These are phyloP conservation scores for Drosophila falleni DNA, from an alignment of 2,888 invertebrate species.

Conservation along the genomic window DNA sequence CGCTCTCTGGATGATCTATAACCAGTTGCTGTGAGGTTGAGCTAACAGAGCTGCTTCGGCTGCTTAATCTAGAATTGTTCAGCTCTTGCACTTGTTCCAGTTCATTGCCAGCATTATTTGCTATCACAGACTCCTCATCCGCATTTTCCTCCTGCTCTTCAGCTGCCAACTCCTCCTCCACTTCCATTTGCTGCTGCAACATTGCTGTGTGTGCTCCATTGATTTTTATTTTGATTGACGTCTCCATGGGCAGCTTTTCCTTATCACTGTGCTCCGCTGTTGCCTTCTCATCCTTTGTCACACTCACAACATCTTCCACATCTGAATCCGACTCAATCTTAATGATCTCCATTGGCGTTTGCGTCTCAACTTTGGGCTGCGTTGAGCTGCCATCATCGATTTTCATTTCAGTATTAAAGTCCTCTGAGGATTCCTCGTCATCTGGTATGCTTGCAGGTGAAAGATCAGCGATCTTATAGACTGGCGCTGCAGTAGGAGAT, in stretches of 20 bases:
- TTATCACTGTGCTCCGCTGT: conserved; percentile 12
- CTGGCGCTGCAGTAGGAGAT: conserved; percentile 10
- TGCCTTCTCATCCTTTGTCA: background rate
- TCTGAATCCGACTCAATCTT: conserved; percentile 56
- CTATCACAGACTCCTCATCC: conserved; percentile 56
- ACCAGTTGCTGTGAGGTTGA: conserved; percentile 84
- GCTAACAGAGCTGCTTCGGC: conserved; percentile 70
- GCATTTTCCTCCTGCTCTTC: conserved; percentile 5
- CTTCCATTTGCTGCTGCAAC: background rate
- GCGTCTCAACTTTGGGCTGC: conserved; percentile 15
- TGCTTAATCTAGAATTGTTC: conserved; percentile 27
- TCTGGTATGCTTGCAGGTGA: conserved; percentile 42
- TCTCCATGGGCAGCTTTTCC: conserved; percentile 10
- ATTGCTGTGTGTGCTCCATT: conserved; percentile 42
- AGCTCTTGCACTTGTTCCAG: conserved; percentile 8
- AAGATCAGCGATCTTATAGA: conserved; percentile 38
- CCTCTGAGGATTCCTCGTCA: conserved; percentile 40
- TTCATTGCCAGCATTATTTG: conserved; percentile 36
- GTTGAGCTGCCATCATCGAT: conserved; percentile 11
- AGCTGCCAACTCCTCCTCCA: conserved; percentile 4
- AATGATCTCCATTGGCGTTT: conserved; percentile 29
- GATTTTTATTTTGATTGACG: conserved; percentile 36
- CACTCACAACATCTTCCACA: conserved; percentile 12
- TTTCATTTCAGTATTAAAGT: conserved; percentile 22
- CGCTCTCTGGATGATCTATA: conserved; percentile 83